Evolutionary conservation across 2,797 vertebrate species (phyloP), one percentile per base, ranked within the genome.

Genomic region (Podarcis lilfordi): DNA sequence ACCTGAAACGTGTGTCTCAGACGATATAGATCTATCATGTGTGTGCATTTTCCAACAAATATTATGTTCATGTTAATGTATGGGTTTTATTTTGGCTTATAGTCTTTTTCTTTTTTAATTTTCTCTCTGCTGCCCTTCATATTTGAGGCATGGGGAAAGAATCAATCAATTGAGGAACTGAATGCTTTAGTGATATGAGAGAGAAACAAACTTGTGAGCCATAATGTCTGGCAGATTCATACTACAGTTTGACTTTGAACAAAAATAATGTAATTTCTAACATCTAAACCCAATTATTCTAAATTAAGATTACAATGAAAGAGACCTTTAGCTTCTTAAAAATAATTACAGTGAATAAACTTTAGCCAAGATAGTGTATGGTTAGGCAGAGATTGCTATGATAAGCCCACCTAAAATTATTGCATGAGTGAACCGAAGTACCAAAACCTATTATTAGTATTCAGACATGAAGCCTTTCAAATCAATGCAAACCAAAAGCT

Each of bases 241-340:
- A 91, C 89, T 85, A 86, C 89, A 92, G 80, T 91, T 88, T 86
- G 82, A 50, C 87, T 68, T 11, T 78, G 85, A 93, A 91, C 89
- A 90, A 90, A 43, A 80, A 76, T 84, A 89, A 85, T 76, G 71
- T 89, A 84, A 93, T 84, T 88, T 90, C 85, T 89, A 85, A 90
- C 4, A 92, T 91, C 80, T 82, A 89, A 77, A 72, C 0, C 55
- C 89, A 92, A 85, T 82, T 92, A 91, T 91, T 94, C 84, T 93
- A 88, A 94, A 88, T 89, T 93, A 90, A 86, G 89, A 86, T 72
- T 71, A 84, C 78, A 91, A 86, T 81, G 94, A 91, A 92, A 93
- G 86, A 90, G 85, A 89, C 88, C 82, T 87, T 87, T 82, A 94
- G 85, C 25, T 68, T 74, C 50, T 74, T 87, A 92, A 94, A 93